Percentiles rank a stretch among this genome's conserved stretches.
phyloP scores from a whole-genome alignment of 2,888 invertebrate genomes.

The Eudemis profundana region DNA sequence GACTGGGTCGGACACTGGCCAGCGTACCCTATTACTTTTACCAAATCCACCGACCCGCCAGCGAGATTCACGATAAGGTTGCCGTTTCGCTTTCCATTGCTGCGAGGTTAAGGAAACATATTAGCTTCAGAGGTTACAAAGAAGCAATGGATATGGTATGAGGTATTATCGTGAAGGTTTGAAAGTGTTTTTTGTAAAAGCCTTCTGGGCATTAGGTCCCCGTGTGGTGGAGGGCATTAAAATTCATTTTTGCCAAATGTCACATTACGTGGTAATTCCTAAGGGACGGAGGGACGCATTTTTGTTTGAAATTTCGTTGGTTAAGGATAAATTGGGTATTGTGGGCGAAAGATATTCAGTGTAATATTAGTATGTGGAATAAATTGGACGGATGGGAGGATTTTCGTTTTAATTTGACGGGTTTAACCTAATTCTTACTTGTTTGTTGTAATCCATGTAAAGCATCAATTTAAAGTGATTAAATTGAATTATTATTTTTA shows the following conservation, averaged over 20 bases:
- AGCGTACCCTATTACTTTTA: constrained; percentile 46
- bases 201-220: constrained; percentile 44
- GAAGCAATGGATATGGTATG: not conserved
- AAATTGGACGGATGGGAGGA: constrained; percentile 35
- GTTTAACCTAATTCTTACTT: constrained; percentile 30
- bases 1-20: constrained; percentile 56
- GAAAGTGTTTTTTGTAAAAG: constrained; percentile 25
- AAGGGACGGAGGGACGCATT: constrained; percentile 49
- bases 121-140: not conserved
- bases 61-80: not conserved
- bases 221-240: constrained; percentile 54
- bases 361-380: constrained; percentile 33
- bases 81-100: not conserved
- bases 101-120: not conserved
- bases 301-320: constrained; percentile 49
- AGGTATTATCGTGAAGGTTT: not conserved
- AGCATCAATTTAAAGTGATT: not conserved
- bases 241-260: constrained; percentile 66
- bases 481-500: not conserved
- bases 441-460: constrained; percentile 4
- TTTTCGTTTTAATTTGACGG: constrained; percentile 34
- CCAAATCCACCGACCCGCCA: not conserved
- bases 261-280: constrained; percentile 58
- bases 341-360: constrained; percentile 36
- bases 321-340: constrained; percentile 44